Evolutionary conservation across 2,888 invertebrate genomes (phyloP), one percentile per base, ranked within the genome.

Genomic region (Euproctis similis): DNA sequence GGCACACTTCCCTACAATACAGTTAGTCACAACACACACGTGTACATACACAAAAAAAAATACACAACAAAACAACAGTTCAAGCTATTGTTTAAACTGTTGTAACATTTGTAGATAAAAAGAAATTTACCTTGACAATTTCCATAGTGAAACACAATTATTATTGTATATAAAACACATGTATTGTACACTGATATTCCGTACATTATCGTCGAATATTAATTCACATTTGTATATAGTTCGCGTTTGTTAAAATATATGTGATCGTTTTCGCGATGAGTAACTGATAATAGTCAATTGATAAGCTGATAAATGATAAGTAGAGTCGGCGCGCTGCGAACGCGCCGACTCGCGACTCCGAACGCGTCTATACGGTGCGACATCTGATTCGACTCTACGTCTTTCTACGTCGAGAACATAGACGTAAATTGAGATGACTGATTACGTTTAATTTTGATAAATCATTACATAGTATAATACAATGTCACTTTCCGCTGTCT

Each of bases 201-300:
- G 55, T 54, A 64, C 80, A 80, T 77, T 67, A 59, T 76, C 60
- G 51, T 27, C 34, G 53, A 44, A 32, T 46, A 47, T 53, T 50
- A 46, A 53, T 55, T 58, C 57, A 56, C 61, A 63, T 63, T 49
- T 52, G 57, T 50, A 53, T 41, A 53, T 33, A 37, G 59, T 60
- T 65, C 58, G 74, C 48, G 57, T 53, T 51, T 54, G 57, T 59
- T 61, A 61, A 60, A 66, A 39, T 45, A 43, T 52, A 46, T 43
- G 58, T 67, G 70, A 71, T 73, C 57, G 65, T 73, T 70, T 78
- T 78, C 63, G 81, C 81, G 80, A 77, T 76, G 75, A 61, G 67
- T 67, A 59, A 59, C 29, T 71, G 81, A 80, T 81, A 78, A 74
- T 67, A 63, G 60, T n/a, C n/a, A n/a, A n/a, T 54, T 73, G 80